Evolutionary conservation across 2,113 vertebrate species (phyloP).

Genomic region (Perccottus glenii): DNA sequence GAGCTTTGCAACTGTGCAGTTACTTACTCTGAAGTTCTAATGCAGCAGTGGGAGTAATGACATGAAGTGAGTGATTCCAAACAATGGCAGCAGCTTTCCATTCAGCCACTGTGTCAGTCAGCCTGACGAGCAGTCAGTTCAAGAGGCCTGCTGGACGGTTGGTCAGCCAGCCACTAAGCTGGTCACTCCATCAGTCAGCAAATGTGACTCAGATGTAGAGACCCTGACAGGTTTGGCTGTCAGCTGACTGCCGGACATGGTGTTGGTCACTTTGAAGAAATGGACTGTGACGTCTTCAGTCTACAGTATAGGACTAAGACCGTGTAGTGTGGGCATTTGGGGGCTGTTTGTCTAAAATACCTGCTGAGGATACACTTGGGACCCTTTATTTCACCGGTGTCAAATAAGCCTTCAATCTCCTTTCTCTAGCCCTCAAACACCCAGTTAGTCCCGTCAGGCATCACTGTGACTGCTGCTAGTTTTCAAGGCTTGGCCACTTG

Average conservation of each 20-base stretch:
- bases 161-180: slow-evolving; percentile 8
- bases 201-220: slow-evolving; percentile 19
- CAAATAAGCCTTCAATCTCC: slow-evolving; percentile 14
- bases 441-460: slow-evolving; percentile 25
- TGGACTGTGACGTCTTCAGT: slow-evolving; percentile 22
- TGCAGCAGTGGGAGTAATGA: background rate
- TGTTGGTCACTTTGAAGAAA: slow-evolving; percentile 25
- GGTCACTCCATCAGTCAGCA: slow-evolving; percentile 31
- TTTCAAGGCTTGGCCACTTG: slow-evolving; percentile 21
- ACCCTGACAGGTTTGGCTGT: slow-evolving; percentile 28
- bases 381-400: slow-evolving; percentile 42
- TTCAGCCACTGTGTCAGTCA: slow-evolving; percentile 14
- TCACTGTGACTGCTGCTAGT: slow-evolving; percentile 34
- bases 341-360: slow-evolving; percentile 26
- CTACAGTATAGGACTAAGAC: slow-evolving; percentile 1
- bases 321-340: slow-evolving; percentile 20
- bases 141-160: background rate
- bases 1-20: no score
- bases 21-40: no score
- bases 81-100: background rate
- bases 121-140: slow-evolving; percentile 16
- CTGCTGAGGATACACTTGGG: slow-evolving; percentile 34
- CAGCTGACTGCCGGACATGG: slow-evolving; percentile 24
- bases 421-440: slow-evolving; percentile 8
- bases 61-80: background rate